These are phyloP conservation scores for Eriocheir sinensis DNA, from an alignment of 1,140 invertebrate species.

Conservation along the genomic window DNA sequence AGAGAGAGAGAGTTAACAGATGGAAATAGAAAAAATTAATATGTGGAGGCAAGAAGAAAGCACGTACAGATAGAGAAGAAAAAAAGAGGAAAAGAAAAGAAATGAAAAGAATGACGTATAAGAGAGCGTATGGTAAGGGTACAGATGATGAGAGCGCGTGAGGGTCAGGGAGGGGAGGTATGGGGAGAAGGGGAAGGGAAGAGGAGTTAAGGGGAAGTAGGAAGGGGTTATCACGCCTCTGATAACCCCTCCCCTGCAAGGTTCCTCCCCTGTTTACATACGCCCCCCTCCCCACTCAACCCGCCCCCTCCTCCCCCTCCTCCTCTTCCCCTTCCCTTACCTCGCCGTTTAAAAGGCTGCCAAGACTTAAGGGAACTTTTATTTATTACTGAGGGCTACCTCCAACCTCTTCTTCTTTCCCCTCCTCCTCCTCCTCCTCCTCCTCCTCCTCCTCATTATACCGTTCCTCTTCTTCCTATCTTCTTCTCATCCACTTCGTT, in stretches of 20 bases:
- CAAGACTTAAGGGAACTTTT: not conserved
- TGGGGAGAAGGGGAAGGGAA: not conserved
- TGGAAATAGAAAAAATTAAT: too few relatives aligned
- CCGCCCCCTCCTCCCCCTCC: not conserved
- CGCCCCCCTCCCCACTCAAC: not conserved
- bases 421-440: constrained; percentile 1
- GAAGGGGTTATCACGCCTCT: constrained; percentile 14
- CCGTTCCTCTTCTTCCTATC: not conserved
- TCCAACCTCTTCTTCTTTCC: not conserved
- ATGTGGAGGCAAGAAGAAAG: too few relatives aligned
- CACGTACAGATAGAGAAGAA: too few relatives aligned
- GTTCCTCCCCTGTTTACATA: constrained; percentile 49
- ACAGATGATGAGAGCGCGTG: not conserved
- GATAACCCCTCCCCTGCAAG: constrained; percentile 56
- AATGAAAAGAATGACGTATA: not conserved
- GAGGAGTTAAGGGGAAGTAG: not conserved
- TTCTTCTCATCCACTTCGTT: not conserved
- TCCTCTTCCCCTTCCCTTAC: not conserved
- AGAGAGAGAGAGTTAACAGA: not conserved
- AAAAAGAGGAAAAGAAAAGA: too few relatives aligned
- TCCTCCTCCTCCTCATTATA: not conserved
- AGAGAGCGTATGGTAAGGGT: not conserved
- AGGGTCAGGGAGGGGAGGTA: not conserved
- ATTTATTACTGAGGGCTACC: constrained; percentile 49
- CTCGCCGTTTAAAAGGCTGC: constrained; percentile 47